Evolutionary conservation across 2,113 vertebrate genomes (phyloP).

Genomic region (Poeciliopsis occidentalis): DNA sequence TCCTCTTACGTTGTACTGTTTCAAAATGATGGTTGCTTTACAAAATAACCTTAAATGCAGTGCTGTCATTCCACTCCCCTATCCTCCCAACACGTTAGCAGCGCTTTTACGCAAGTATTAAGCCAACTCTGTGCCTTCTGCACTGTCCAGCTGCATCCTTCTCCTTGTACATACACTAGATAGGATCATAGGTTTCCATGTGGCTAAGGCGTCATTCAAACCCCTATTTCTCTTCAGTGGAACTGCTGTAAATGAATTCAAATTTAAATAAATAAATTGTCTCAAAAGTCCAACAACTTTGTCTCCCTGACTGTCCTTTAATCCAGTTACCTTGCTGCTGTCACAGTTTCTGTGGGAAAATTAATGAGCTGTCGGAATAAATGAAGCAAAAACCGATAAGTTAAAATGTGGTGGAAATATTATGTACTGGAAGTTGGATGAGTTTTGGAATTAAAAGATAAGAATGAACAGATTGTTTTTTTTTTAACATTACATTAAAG

Average conservation of each 20-base stretch:
- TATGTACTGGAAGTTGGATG: neutral
- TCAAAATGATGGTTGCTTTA: neutral
- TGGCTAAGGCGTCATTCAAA: slow-evolving; percentile 42
- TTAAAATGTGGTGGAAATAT: neutral
- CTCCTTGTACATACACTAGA: slow-evolving; percentile 66
- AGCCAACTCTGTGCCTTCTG: slow-evolving; percentile 80
- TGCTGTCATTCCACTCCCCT: slow-evolving; percentile 23
- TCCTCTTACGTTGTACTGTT: slow-evolving; percentile 21
- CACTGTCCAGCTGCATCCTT: slow-evolving; percentile 70
- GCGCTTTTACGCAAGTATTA: slow-evolving; percentile 65
- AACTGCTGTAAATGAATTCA: slow-evolving; percentile 70
- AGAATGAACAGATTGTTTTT: neutral
- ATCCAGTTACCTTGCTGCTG: neutral
- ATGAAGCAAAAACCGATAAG: neutral
- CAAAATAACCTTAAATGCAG: slow-evolving; percentile 2
- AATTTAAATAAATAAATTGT: slow-evolving; percentile 75
- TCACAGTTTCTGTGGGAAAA: neutral
- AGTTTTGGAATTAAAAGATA: neutral
- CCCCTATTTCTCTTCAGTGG: slow-evolving; percentile 43
- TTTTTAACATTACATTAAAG: neutral
- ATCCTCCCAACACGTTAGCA: slow-evolving; percentile 39
- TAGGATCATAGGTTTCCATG: slow-evolving; percentile 59
- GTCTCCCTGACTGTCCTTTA: neutral
- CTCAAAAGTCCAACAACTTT: slow-evolving; percentile 43
- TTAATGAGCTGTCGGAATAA: neutral